Conservation (phyloP, 2,888 invertebrate species). For the Myopa tessellatipennis region DNA sequence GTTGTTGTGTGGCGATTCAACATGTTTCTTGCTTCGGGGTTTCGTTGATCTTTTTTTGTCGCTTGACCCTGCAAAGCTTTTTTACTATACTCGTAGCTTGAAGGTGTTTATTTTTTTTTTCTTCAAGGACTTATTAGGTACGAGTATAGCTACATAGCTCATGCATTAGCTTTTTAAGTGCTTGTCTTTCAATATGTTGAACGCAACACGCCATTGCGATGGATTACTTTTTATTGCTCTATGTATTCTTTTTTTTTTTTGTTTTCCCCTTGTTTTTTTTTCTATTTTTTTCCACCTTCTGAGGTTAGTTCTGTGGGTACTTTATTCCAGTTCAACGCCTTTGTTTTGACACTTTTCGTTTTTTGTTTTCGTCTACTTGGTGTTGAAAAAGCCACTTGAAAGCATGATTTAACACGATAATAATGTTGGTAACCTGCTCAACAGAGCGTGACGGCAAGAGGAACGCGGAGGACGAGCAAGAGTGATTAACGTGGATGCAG, state of each 20-base stretch:
- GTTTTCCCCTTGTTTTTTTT: neutral
- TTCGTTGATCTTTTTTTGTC: neutral
- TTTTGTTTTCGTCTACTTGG: neutral
- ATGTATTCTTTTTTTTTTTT: neutral
- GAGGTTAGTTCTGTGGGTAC: constrained; percentile 17
- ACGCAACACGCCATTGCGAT: neutral
- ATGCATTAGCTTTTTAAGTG: constrained; percentile 30
- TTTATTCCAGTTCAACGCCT: constrained; percentile 22
- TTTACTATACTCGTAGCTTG: constrained; percentile 4
- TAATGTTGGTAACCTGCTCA: constrained; percentile 25
- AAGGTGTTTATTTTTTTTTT: constrained; percentile 12
- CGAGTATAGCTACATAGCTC: neutral
- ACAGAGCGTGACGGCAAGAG: constrained; percentile 1
- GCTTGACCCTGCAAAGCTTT: neutral
- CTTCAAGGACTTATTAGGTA: neutral
- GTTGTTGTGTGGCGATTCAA: no score
- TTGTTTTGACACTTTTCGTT: constrained; percentile 15
- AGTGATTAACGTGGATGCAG: no score
- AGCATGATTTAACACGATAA: constrained; percentile 20
- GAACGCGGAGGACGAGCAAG: no score
- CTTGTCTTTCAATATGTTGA: constrained; percentile 8
- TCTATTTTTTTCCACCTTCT: neutral
- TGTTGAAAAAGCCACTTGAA: constrained; percentile 6
- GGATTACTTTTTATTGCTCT: constrained; percentile 13
- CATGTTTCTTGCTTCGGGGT: neutral